phyloP scores from a whole-genome alignment of 2,797 vertebrate species.

The Meriones psammophilus region DNA sequence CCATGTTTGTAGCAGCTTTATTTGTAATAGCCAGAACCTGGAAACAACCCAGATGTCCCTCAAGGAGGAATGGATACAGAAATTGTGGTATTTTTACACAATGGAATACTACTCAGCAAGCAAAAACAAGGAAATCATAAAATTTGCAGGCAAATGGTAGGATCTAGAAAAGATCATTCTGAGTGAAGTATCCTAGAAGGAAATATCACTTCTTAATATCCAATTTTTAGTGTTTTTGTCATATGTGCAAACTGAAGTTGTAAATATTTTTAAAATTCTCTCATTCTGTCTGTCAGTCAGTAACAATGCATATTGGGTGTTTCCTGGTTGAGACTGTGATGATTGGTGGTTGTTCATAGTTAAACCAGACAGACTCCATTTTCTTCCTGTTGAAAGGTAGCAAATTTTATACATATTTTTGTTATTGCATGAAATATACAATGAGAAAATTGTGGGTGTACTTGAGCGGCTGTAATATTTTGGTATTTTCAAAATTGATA shows the following conservation, averaged over 20 bases:
- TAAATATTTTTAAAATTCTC: background rate
- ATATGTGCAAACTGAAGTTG: background rate
- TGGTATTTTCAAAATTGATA: background rate
- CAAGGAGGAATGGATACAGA: too few relatives aligned
- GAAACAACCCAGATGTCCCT: too few relatives aligned
- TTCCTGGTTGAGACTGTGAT: background rate
- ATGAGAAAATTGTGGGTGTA: background rate
- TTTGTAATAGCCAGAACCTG: too few relatives aligned
- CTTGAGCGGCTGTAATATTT: background rate
- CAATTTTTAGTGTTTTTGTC: background rate
- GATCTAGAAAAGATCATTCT: too few relatives aligned
- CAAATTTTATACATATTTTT: background rate
- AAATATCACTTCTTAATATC: background rate
- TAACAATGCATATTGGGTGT: background rate
- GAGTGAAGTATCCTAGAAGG: too few relatives aligned
- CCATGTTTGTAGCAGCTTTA: too few relatives aligned
- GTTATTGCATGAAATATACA: background rate
- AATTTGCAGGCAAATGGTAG: too few relatives aligned
- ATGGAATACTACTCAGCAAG: too few relatives aligned
- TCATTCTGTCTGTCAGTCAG: background rate
- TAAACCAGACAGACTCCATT: background rate
- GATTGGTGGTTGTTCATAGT: background rate
- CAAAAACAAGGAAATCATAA: too few relatives aligned
- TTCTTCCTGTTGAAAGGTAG: background rate
- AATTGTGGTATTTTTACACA: too few relatives aligned